These are phyloP conservation scores for Luehdorfia chinensis DNA, from an alignment of 1,140 invertebrate genomes.

Conservation along the genomic window DNA sequence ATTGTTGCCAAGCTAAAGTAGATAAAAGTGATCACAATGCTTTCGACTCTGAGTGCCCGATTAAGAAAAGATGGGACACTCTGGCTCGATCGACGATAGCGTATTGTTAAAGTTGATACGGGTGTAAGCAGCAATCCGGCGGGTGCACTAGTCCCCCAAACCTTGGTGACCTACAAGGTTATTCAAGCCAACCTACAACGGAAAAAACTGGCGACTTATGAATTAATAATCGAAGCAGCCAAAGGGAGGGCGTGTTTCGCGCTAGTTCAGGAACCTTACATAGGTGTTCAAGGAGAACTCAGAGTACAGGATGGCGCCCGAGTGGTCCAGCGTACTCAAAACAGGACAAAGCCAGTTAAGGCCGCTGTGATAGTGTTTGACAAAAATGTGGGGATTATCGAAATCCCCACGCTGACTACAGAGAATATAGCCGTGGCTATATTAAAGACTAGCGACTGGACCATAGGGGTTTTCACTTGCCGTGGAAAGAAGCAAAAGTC, in stretches of 20 bases:
- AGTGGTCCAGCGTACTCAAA: neutral
- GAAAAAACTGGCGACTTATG: neutral
- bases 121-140: too few species aligned
- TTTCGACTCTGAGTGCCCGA: too few species aligned
- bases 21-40: too few species aligned
- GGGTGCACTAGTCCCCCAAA: too few species aligned
- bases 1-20: too few species aligned
- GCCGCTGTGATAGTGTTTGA: slow-evolving; percentile 14
- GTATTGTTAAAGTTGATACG: too few species aligned
- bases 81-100: too few species aligned
- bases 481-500: too few species aligned
- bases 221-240: neutral
- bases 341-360: slow-evolving; percentile 11
- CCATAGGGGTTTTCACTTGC: slow-evolving; percentile 20
- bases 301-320: neutral
- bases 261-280: slow-evolving; percentile 14
- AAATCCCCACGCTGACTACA: neutral
- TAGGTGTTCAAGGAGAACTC: neutral
- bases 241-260: neutral
- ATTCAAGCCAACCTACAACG: neutral
- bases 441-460: too few species aligned
- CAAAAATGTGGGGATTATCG: slow-evolving; percentile 1
- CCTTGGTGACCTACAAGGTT: too few species aligned
- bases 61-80: neutral
- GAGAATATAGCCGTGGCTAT: slow-evolving; percentile 2